Evolutionary conservation across 2,113 vertebrate genomes (phyloP), one percentile per base, ranked within the genome.

Genomic region (Laterallus jamaicensis): DNA sequence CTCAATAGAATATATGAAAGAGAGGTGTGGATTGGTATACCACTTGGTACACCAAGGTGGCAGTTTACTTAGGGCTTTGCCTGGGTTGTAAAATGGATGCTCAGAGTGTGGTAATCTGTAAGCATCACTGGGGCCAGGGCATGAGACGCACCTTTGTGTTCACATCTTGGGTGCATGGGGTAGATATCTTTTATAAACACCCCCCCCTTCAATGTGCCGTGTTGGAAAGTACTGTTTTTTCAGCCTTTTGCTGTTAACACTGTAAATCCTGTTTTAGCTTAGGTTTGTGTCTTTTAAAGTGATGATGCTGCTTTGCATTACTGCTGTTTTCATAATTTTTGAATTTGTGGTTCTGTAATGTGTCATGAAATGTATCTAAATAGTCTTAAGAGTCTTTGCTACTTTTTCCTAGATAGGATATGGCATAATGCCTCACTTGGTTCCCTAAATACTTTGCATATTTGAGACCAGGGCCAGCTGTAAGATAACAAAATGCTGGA

Each of bases 291-390:
- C 75, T 92, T 95, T 88, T 60, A 68, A 89, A 94, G 62, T 37
- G 71, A 77, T 62, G 28, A 60, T 86, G 47, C 58, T 29, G 69
- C 60, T 93, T 97, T 50, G 42, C 96, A 91, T 96, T 86, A 81
- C 29, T 54, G 28, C 39, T 63, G 17, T 90, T 92, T 93, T 67
- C 37, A 56, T 90, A 0, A 39, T 54, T 88, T 64, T 80, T 91
- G 80, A 74, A 32, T 56, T 71, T 81, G n/a, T 89, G 82, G 49
- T 21, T 95, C 93, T 95, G 31, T 79, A 82, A 80, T 74, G 32
- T 87, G 86, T 75, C 58, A 58, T 67, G 92, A 92, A 83, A 60
- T 24, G 9, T 70, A 69, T 32, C 32, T 81, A 14, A 55, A 39
- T 31, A 44, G 52, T 67, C 26, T 68, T 56, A n/a, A 47, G 49